Evolutionary conservation across 2,797 vertebrate genomes (phyloP).

Genomic region (Epinephelus awoara): DNA sequence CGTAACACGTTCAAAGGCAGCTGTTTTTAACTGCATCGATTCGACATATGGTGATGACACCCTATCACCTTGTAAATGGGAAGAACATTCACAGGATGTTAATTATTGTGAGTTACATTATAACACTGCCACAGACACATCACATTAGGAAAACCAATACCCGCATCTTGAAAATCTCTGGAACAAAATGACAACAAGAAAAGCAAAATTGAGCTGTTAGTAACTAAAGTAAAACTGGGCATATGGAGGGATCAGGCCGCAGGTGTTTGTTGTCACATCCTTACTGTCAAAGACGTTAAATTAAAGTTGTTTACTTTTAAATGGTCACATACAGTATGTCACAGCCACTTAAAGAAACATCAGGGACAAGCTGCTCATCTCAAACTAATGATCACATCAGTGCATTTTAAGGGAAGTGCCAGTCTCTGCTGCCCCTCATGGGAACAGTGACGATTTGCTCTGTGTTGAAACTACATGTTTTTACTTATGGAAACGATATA

Average conservation of each 20-base stretch:
- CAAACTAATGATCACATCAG: slow-evolving; percentile 16
- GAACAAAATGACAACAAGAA: neutral
- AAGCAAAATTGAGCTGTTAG: neutral
- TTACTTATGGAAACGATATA: slow-evolving; percentile 1
- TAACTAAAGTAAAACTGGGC: neutral
- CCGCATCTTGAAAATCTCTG: neutral
- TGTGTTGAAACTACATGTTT: neutral
- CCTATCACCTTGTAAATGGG: neutral
- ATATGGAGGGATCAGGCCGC: neutral
- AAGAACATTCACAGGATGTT: neutral
- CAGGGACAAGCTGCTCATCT: neutral
- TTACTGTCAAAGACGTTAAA: neutral
- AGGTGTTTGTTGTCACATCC: neutral
- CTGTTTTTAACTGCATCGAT: neutral
- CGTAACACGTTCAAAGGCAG: neutral
- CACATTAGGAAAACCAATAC: neutral
- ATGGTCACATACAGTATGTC: neutral
- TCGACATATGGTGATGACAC: neutral
- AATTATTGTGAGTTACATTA: slow-evolving; percentile 9
- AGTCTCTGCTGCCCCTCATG: slow-evolving; percentile 13
- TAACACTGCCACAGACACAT: neutral
- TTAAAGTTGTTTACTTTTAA: slow-evolving; percentile 4
- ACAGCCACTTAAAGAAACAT: neutral
- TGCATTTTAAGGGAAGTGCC: slow-evolving; percentile 2
- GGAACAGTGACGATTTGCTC: slow-evolving; percentile 10